phyloP scores from a whole-genome alignment of 1,140 invertebrate genomes.

The Sweltsa coloradensis region DNA sequence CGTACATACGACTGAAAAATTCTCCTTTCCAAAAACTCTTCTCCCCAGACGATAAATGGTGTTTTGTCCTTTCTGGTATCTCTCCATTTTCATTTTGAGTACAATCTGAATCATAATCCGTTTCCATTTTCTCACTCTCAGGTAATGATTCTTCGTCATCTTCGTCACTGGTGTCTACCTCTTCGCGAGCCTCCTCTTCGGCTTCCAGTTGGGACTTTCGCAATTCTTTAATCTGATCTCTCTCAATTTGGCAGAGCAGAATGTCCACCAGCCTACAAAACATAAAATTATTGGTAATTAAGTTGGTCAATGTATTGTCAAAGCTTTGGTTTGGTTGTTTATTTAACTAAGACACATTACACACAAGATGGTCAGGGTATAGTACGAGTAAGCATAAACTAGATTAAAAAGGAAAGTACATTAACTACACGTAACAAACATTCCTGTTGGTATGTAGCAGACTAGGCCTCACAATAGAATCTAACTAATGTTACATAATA shows the following conservation, averaged over 20 bases:
- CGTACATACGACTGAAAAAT: conserved; percentile 79
- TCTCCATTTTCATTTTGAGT: conserved; percentile 12
- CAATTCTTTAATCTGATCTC: conserved; percentile 45
- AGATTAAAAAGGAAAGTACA: too few species aligned
- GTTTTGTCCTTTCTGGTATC: not conserved
- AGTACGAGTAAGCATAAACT: too few species aligned
- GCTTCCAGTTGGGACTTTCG: conserved; percentile 46
- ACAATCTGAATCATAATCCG: conserved; percentile 13
- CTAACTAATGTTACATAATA: too few species aligned
- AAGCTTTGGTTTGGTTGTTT: not conserved
- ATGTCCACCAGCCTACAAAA: conserved; percentile 25
- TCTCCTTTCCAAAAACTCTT: conserved; percentile 58
- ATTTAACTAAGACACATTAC: too few species aligned
- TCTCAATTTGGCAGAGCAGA: conserved; percentile 34
- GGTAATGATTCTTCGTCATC: conserved; percentile 25
- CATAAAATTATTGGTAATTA: not conserved
- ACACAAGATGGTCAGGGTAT: too few species aligned
- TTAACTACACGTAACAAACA: too few species aligned
- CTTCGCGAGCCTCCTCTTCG: conserved; percentile 36
- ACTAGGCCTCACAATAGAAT: too few species aligned
- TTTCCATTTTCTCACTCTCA: conserved; percentile 10
- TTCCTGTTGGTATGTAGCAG: too few species aligned
- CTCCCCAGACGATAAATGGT: conserved; percentile 23
- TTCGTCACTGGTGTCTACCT: conserved; percentile 38
- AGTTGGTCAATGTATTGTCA: too few species aligned